Conservation (phyloP, 37 sponge, comb jelly and placozoan species). For the Hormiphora californensis region DNA sequence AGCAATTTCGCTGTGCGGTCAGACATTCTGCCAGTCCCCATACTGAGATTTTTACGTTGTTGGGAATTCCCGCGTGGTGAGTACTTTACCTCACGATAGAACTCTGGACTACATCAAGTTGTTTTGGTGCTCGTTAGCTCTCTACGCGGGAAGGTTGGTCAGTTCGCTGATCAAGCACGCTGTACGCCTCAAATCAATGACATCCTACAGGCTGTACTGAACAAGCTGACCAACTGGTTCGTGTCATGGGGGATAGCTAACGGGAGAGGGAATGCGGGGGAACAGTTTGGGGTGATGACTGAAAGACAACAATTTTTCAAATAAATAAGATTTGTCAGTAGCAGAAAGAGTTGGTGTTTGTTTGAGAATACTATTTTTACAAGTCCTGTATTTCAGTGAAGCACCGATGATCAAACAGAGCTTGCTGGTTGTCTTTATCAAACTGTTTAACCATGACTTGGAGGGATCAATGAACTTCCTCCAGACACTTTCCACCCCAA, state of each 20-base stretch:
- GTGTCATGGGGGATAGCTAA: too few species aligned
- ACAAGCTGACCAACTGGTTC: slow-evolving; percentile 12
- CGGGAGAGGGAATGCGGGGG: too few species aligned
- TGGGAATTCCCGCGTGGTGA: too few species aligned
- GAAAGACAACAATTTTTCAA: too few species aligned
- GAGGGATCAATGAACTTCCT: slow-evolving; percentile 31
- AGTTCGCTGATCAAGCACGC: neutral
- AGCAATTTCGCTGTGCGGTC: too few species aligned
- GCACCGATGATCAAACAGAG: slow-evolving; percentile 16
- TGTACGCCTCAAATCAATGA: neutral
- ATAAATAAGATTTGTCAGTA: too few species aligned
- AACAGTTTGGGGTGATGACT: too few species aligned
- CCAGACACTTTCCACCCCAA: neutral
- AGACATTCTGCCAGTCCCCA: too few species aligned
- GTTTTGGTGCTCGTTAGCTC: too few species aligned
- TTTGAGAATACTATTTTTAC: neutral
- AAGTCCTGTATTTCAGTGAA: neutral
- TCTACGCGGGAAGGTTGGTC: slow-evolving; percentile 8
- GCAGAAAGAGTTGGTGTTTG: neutral
- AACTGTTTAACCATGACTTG: slow-evolving; percentile 24
- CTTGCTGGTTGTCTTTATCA: neutral
- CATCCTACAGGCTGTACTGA: slow-evolving; percentile 21
- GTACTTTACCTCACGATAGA: too few species aligned
- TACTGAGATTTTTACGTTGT: too few species aligned
- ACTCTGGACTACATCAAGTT: too few species aligned